A percentile compares a stretch with the other conserved stretches of the same genome.
Evolutionary conservation across 37 sponge, comb jelly and placozoan species (phyloP).

Genomic region (Mnemiopsis leidyi): DNA sequence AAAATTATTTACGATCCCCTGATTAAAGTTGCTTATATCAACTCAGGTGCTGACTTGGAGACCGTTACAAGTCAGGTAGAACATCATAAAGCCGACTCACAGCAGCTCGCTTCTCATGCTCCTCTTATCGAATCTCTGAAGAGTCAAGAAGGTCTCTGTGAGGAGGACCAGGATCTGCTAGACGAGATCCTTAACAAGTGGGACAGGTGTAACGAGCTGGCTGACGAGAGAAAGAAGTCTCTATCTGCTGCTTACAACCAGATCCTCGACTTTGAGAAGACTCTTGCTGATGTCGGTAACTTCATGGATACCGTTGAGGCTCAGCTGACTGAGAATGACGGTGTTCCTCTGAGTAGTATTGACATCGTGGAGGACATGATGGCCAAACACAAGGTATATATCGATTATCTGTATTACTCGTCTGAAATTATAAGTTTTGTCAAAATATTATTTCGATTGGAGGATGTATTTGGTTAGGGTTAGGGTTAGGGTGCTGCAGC

Average conservation of each 20-base stretch:
- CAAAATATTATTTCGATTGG: too few relatives aligned
- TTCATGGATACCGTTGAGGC: not conserved
- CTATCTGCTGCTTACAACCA: not conserved
- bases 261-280: slow-evolving; percentile 59
- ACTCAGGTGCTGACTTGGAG: slow-evolving; percentile 42
- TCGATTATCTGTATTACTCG: too few relatives aligned
- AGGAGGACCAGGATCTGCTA: slow-evolving; percentile 42
- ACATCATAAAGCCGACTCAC: slow-evolving; percentile 11
- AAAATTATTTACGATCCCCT: too few relatives aligned
- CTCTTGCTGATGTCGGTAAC: not conserved
- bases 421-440: too few relatives aligned
- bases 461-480: too few relatives aligned
- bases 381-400: slow-evolving; percentile 61
- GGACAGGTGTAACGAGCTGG: slow-evolving; percentile 58
- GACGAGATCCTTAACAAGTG: slow-evolving; percentile 39
- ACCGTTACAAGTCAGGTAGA: slow-evolving; percentile 29
- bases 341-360: slow-evolving; percentile 30
- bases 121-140: slow-evolving; percentile 23
- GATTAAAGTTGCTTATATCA: too few relatives aligned
- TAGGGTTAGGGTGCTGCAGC: too few relatives aligned
- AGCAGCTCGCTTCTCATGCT: not conserved
- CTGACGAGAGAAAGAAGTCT: slow-evolving; percentile 48
- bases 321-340: not conserved
- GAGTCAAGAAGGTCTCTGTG: not conserved
- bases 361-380: not conserved